Evolutionary conservation across 2,113 vertebrate species (phyloP).

Genomic region (Sebastes fasciatus): DNA sequence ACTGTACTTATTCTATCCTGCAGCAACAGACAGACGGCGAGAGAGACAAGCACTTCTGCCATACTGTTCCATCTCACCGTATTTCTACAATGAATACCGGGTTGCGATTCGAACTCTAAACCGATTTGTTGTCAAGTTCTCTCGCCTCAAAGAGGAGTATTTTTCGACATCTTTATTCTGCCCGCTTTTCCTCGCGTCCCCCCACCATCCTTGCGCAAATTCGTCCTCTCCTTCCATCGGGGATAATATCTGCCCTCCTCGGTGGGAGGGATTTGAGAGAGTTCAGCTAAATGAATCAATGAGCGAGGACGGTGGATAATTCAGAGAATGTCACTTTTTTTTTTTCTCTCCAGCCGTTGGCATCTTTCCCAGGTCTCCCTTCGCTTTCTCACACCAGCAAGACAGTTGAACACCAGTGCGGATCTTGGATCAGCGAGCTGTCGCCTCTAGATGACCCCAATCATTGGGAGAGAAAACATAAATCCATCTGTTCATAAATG

Average conservation of each 20-base stretch:
- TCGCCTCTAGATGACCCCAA: constrained; percentile 63
- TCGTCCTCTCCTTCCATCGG: constrained; percentile 56
- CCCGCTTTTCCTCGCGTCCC: constrained; percentile 38
- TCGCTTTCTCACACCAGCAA: constrained; percentile 38
- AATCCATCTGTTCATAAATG: constrained; percentile 65
- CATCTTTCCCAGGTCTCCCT: constrained; percentile 67
- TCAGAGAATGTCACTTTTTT: constrained; percentile 53
- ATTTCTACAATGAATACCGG: constrained; percentile 7
- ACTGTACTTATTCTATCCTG: constrained; percentile 39
- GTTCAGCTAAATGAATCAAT: constrained; percentile 69
- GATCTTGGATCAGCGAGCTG: constrained; percentile 50
- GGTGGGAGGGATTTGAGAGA: constrained; percentile 61
- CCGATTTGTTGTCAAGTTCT: constrained; percentile 32
- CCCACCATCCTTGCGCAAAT: constrained; percentile 41
- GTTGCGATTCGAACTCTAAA: constrained; percentile 15
- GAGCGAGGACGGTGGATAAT: constrained; percentile 48
- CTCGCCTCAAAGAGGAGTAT: constrained; percentile 25
- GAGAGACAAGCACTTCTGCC: constrained; percentile 49
- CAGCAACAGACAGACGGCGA: constrained; percentile 49
- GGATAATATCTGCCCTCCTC: constrained; percentile 62
- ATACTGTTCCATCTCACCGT: constrained; percentile 49
- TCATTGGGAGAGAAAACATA: constrained; percentile 59
- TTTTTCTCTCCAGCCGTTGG: constrained; percentile 21
- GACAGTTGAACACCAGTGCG: constrained; percentile 41
- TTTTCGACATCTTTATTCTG: constrained; percentile 53